A percentile compares a stretch with the other conserved stretches of the same genome.
Conservation (phyloP, 1,140 invertebrate species). For the Monochamus saltuarius region DNA sequence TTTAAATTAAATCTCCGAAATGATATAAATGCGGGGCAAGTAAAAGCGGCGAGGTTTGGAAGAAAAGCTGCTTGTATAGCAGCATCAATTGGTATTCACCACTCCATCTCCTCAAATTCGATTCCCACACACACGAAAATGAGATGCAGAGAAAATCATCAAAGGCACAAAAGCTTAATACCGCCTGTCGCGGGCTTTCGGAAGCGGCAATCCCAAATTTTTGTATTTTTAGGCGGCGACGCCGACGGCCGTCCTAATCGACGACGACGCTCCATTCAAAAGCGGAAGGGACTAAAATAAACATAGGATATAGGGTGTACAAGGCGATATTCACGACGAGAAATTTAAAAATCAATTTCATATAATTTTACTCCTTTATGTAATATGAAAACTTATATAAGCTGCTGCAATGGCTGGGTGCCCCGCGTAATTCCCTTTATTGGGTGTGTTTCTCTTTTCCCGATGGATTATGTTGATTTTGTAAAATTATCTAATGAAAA, state of each 20-base stretch:
- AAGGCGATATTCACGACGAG: constrained; percentile 31
- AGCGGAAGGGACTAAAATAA: constrained; percentile 34
- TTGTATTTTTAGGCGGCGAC: constrained; percentile 21
- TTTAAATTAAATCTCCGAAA: constrained; percentile 18
- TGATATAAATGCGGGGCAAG: constrained; percentile 16
- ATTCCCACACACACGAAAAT: constrained; percentile 51
- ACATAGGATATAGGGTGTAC: constrained; percentile 35
- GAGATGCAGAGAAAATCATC: constrained; percentile 53
- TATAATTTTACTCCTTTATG: constrained; percentile 20
- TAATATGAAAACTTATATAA: constrained; percentile 20
- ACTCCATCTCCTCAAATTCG: constrained; percentile 51
- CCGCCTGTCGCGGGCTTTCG: constrained; percentile 26
- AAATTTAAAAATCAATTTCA: constrained; percentile 42
- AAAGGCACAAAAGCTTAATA: constrained; percentile 52
- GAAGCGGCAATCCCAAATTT: constrained; percentile 41
- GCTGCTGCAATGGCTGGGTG: not conserved
- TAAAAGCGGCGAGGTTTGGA: constrained; percentile 23
- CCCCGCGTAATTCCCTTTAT: too few species aligned
- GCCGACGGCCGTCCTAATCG: constrained; percentile 17
- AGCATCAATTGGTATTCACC: constrained; percentile 52
- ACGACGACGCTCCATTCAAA: constrained; percentile 21
- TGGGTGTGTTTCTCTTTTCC: too few species aligned
- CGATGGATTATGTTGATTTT: too few species aligned
- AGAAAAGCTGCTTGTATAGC: constrained; percentile 43
- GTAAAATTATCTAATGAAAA: too few species aligned